Evolutionary conservation across 2,888 invertebrate genomes (phyloP).

Genomic region (Spodoptera exigua): DNA sequence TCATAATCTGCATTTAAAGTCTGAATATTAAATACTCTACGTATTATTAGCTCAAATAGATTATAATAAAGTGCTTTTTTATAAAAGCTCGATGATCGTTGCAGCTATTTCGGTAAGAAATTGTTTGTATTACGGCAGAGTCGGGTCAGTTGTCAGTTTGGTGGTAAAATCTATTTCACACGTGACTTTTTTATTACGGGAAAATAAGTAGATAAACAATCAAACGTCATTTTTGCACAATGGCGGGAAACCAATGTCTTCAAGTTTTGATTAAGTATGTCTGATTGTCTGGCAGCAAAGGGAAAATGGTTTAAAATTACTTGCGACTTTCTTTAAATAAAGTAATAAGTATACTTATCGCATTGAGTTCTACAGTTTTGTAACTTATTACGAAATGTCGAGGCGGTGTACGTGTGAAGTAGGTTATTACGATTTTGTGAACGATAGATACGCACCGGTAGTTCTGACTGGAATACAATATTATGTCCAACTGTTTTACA

Average conservation of each 20-base stretch:
- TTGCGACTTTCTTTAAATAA: slow-evolving; percentile 26
- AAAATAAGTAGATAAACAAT: background rate
- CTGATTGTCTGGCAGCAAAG: background rate
- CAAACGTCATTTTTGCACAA: slow-evolving; percentile 13
- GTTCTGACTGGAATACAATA: slow-evolving; percentile 25
- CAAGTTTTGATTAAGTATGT: slow-evolving; percentile 18
- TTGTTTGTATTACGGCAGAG: slow-evolving; percentile 80
- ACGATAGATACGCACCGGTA: slow-evolving; percentile 24
- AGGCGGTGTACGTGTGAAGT: slow-evolving; percentile 34
- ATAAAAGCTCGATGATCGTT: slow-evolving; percentile 72
- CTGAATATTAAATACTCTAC: slow-evolving; percentile 45
- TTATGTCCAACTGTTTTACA: slow-evolving; percentile 20
- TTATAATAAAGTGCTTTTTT: slow-evolving; percentile 44
- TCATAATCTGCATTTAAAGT: slow-evolving; percentile 57
- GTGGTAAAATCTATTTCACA: slow-evolving; percentile 43
- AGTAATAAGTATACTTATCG: no score
- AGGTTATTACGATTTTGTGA: slow-evolving; percentile 40
- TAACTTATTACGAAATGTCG: background rate
- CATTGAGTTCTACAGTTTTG: no score
- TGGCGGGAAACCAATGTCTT: slow-evolving; percentile 15
- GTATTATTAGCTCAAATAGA: slow-evolving; percentile 64
- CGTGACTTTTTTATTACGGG: slow-evolving; percentile 12
- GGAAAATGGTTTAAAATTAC: slow-evolving; percentile 31
- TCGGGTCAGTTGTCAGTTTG: slow-evolving; percentile 60
- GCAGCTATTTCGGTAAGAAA: slow-evolving; percentile 84